A percentile compares a stretch with the other conserved stretches of the same genome.
phyloP scores from a whole-genome alignment of 2,113 vertebrate genomes.

The Cathartes aura region DNA sequence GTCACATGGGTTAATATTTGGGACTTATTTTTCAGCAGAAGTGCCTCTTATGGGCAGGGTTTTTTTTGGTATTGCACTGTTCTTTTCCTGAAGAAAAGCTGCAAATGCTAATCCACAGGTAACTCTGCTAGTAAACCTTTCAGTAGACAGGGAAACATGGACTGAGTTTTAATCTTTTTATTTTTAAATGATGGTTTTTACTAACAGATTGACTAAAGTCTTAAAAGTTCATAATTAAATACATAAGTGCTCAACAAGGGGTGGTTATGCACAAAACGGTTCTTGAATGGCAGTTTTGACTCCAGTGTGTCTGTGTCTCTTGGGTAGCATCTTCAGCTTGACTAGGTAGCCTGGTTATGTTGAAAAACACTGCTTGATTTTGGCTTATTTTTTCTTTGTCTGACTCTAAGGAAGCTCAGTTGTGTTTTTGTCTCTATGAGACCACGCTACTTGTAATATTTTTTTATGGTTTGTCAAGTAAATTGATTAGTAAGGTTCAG shows the following conservation, averaged over 20 bases:
- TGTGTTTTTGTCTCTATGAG: background rate
- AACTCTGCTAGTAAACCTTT: background rate
- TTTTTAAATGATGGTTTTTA: background rate
- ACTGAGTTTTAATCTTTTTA: background rate
- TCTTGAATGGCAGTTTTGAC: background rate
- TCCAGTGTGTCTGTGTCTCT: background rate
- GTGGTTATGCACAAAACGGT: background rate
- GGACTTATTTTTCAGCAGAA: background rate
- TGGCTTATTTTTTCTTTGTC: background rate
- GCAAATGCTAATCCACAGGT: background rate
- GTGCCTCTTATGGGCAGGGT: background rate
- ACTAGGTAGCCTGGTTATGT: background rate
- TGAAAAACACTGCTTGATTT: background rate
- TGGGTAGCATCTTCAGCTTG: background rate
- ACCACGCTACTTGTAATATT: background rate
- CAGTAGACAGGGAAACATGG: background rate
- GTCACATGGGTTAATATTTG: background rate
- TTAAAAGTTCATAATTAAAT: background rate
- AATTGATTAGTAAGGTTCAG: background rate
- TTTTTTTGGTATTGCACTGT: background rate
- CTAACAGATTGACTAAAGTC: background rate
- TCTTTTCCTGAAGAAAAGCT: background rate
- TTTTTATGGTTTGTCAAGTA: background rate
- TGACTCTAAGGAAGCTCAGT: background rate
- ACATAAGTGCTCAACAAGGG: rapidly evolving